Base-by-base conservation (phyloP, 2,888 invertebrate species). In the Cancer borealis region DNA sequence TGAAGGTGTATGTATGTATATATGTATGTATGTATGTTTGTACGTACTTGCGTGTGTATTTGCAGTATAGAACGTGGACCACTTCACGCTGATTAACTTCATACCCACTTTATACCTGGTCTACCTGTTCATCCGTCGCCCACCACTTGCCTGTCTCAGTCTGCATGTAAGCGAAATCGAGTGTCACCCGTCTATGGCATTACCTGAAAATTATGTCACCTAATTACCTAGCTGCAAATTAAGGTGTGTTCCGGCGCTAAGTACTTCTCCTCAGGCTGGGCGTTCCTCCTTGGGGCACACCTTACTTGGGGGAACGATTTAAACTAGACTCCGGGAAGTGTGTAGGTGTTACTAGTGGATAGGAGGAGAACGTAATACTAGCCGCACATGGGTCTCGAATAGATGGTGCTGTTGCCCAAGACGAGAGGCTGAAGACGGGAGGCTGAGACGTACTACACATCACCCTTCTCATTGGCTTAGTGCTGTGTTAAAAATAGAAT, bases 171-270 rank as follows among this genome's bases (percentile, higher is more conserved):
- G 79, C 30, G 26, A 14, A 79, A 79, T 79, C 79, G 79, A 30
- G 12, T 79, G 79, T 79, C 79, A 79, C 79, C 79, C 79, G 26
- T 30, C 30, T 79, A 79, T 79, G 79, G 79, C 26, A 21, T 73
- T 21, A 21, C 79, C 79, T 79, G 79, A 79, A 21, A 79, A 79
- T 30, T 17, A 79, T 30, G 79, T 79, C 79, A 79, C 79, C 30
- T 79, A 26, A 26, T 79, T 30, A 79, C 30, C 30, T 8, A 5
- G 79, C 30, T 79, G 30, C 0, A 30, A 79, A 30, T 26, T 26
- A 79, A 30, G 79, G 79, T 30, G 79, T 79, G 79, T 30, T 26
- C 14, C 10, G 79, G 30, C 14, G 79, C 79, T 30, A 26, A 30
- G 30, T 30, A 79, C 30, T 79, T 30, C 30, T 79, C 6, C 17